A percentile compares a stretch with the other conserved stretches of the same genome.
These are phyloP conservation scores for Gerris lacustris DNA, from an alignment of 2,888 invertebrate genomes.

Conservation along the genomic window DNA sequence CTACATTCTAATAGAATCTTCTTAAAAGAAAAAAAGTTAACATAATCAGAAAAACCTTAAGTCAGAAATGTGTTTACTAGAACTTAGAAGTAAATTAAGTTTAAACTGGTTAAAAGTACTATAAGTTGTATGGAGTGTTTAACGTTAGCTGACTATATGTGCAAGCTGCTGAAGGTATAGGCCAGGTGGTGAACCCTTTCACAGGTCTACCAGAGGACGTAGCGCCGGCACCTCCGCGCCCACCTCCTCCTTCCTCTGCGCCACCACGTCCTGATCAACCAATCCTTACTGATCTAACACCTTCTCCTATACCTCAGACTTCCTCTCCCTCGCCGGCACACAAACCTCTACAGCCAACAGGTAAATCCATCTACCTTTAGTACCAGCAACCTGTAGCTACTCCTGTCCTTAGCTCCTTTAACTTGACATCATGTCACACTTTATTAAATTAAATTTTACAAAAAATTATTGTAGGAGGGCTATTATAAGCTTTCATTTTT, in stretches of 20 bases:
- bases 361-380: background rate
- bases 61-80: no score
- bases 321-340: background rate
- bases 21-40: no score
- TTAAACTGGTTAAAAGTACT: no score
- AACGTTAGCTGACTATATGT: slow-evolving; percentile 31
- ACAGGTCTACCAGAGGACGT: slow-evolving; percentile 34
- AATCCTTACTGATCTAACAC: background rate
- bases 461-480: no score
- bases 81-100: no score
- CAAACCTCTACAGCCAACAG: background rate
- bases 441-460: no score
- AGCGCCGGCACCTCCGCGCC: slow-evolving; percentile 39
- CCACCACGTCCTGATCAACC: slow-evolving; percentile 24
- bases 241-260: slow-evolving; percentile 37
- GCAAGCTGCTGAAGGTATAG: slow-evolving; percentile 44
- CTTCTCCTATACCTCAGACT: background rate
- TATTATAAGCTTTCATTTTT: no score
- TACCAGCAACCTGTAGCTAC: no score
- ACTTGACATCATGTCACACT: no score
- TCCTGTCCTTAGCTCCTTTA: background rate
- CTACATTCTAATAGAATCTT: no score
- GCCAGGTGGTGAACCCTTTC: slow-evolving; percentile 48
- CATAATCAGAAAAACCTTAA: no score
- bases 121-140: no score